Conservation (phyloP, 2,113 vertebrate genomes). For the Hippocampus barbouri region DNA sequence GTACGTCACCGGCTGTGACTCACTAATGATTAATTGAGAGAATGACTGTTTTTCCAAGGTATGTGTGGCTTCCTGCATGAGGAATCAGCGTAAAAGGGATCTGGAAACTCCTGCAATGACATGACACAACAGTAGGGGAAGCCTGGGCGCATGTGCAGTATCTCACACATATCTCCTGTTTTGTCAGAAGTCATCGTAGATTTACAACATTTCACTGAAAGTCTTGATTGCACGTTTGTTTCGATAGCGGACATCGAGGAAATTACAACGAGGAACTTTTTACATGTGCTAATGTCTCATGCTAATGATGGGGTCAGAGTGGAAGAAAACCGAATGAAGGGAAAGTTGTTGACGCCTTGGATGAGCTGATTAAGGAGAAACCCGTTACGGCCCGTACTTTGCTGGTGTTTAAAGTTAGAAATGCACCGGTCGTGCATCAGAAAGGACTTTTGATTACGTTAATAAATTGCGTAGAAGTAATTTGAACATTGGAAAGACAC, state of each 20-base stretch:
- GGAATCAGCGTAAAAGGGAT: no score
- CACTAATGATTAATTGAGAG: no score
- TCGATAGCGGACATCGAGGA: not conserved
- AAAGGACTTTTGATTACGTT: not conserved
- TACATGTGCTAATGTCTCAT: slow-evolving; percentile 29
- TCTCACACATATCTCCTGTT: no score
- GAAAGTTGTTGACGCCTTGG: slow-evolving; percentile 15
- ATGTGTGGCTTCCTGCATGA: no score
- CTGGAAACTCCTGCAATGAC: no score
- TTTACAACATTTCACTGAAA: not conserved
- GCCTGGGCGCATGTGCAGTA: no score
- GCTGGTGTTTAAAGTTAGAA: not conserved
- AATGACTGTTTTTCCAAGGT: no score
- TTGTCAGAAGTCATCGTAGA: no score
- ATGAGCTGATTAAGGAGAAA: slow-evolving; percentile 2
- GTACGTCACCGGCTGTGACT: no score
- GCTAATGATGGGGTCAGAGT: slow-evolving; percentile 28
- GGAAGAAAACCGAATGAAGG: slow-evolving; percentile 18
- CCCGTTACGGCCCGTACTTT: not conserved
- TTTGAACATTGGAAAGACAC: not conserved
- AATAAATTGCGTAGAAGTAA: not conserved
- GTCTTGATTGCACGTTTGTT: not conserved
- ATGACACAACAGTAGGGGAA: no score
- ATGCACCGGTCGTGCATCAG: not conserved
- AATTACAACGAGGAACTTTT: not conserved